Percentiles rank a stretch among this genome's conserved stretches.
Evolutionary conservation across 2,113 vertebrate species (phyloP).

Genomic region (Parus major): DNA sequence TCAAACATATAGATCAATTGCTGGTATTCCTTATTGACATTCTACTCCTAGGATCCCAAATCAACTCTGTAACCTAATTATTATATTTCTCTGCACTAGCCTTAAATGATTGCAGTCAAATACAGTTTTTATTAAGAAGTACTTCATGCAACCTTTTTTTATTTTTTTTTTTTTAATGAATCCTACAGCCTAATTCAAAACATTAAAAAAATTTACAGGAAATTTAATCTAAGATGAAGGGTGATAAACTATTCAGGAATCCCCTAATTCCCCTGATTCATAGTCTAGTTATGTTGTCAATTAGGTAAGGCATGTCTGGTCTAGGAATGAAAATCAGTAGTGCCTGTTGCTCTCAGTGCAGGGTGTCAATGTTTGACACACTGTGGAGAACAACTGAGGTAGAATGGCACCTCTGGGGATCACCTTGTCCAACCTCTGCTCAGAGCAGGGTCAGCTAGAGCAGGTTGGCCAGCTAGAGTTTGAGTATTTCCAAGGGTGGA

Average conservation of each 20-base stretch:
- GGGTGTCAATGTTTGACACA: background rate
- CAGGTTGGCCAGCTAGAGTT: background rate
- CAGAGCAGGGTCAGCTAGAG: background rate
- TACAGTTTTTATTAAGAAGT: background rate
- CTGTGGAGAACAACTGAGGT: background rate
- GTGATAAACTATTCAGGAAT: background rate
- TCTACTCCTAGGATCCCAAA: background rate
- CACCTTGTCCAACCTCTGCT: background rate
- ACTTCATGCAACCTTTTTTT: rapidly evolving
- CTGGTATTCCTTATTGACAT: background rate
- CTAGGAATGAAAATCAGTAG: background rate
- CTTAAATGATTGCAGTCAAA: background rate
- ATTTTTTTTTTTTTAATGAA: background rate
- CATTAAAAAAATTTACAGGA: background rate
- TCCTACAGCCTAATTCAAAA: background rate
- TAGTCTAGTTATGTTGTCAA: background rate
- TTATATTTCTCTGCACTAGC: background rate
- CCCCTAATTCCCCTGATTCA: background rate
- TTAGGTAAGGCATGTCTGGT: background rate
- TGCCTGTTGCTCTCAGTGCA: background rate
- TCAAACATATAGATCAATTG: background rate
- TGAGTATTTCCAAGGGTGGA: background rate
- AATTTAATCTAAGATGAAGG: background rate
- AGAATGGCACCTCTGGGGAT: background rate
- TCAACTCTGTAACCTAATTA: background rate